Base-by-base conservation (phyloP, 1,140 invertebrate species). In the Battus philenor region DNA sequence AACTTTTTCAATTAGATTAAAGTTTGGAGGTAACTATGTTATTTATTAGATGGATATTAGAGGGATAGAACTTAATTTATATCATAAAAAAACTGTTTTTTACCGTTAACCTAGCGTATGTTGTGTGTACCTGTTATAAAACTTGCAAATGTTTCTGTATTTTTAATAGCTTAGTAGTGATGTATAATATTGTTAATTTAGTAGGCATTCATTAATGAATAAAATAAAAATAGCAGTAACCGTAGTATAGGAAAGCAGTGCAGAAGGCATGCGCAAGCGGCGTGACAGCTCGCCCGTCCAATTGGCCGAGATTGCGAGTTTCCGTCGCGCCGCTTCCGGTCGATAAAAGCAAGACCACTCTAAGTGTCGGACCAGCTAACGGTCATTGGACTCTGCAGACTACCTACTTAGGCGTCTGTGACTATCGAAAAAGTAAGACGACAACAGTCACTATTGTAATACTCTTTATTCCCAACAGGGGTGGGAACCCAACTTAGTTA, bases 251-350 rank as follows among this genome's bases (percentile, higher is more conserved):
- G 4, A 16, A 12, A 15, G 38, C 10, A 6, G 15, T 30, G 47
- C 43, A 54, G 18, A 33, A 44, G 41, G 60, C 75, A 79, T 74
- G 76, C 55, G 69, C 65, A 53, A 46, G 45, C 62, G 50, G 73
- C 79, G 71, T 80, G 76, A 78, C 74, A 67, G 45, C 47, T 20
- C 49, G 46, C 47, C 55, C 59, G 64, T 66, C 79, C 79, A 83
- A 83, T 83, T 83, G 79, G 77, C 68, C 50, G 77, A 83, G 77
- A 83, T 83, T 83, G 79, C 75, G 70, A 59, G 57, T 61, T 83
- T 83, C 79, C 79, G 79, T 49, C 63, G 63, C 49, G 53, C 47
- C 62, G 54, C 71, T 83, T 83, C 79, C 79, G 76, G 63, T 48
- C 64, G 73, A 77, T 77, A 79, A 71, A 65, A 73, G 59, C 62